phyloP scores from a whole-genome alignment of 2,888 invertebrate species.

The Apotomis turbidana region DNA sequence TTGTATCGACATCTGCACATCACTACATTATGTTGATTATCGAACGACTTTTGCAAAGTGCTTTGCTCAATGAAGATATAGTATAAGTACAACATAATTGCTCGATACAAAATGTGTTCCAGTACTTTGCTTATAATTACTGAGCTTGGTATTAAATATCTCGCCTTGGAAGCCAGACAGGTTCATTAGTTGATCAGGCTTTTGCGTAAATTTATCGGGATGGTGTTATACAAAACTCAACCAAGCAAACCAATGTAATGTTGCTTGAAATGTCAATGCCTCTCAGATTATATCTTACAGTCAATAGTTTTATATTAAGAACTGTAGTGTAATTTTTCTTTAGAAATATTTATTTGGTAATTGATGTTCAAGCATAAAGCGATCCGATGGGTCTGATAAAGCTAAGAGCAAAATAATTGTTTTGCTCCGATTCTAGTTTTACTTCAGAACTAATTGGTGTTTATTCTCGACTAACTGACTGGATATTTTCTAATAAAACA shows the following conservation, averaged over 20 bases:
- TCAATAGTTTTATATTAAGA: not conserved
- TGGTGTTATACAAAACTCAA: slow-evolving; percentile 13
- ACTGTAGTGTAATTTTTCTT: too few species aligned
- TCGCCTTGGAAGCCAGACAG: slow-evolving; percentile 31
- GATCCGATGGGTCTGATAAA: slow-evolving; percentile 11
- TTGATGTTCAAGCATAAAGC: slow-evolving; percentile 5
- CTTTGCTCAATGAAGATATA: slow-evolving; percentile 10
- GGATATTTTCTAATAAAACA: too few species aligned
- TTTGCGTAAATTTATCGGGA: slow-evolving; percentile 29
- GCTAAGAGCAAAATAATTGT: slow-evolving; percentile 4
- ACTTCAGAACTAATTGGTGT: slow-evolving; percentile 16
- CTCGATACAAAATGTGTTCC: slow-evolving; percentile 33
- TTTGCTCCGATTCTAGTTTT: slow-evolving; percentile 10
- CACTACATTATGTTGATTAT: slow-evolving; percentile 6
- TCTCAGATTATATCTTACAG: not conserved
- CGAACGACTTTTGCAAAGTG: slow-evolving; percentile 9
- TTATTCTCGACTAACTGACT: not conserved
- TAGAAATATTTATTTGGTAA: not conserved
- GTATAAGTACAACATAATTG: slow-evolving; percentile 25
- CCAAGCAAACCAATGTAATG: not conserved
- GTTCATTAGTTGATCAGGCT: slow-evolving; percentile 38
- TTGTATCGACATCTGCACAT: not conserved
- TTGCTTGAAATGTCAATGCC: not conserved
- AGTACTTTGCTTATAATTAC: slow-evolving; percentile 36
- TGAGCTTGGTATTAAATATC: slow-evolving; percentile 33